Conservation (phyloP, 2,888 invertebrate species). For the Latheticus oryzae region DNA sequence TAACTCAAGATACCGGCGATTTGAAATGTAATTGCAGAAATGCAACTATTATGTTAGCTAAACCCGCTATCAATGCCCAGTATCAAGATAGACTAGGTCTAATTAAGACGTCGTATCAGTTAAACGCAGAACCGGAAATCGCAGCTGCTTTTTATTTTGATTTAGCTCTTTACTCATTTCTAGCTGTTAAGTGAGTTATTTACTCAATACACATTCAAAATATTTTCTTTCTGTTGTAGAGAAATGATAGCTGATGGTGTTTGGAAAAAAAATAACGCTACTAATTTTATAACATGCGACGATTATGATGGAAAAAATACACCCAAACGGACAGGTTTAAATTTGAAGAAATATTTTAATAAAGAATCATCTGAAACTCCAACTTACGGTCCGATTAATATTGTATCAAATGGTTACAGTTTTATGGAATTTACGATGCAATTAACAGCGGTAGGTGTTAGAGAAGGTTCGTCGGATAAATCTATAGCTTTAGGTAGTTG, state of each 20-base stretch:
- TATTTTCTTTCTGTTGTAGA: constrained; percentile 66
- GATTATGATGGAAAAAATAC: constrained; percentile 82
- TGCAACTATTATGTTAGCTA: constrained; percentile 80
- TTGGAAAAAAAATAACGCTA: constrained; percentile 75
- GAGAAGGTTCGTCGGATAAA: constrained; percentile 79
- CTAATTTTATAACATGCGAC: constrained; percentile 81
- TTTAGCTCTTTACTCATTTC: constrained; percentile 77
- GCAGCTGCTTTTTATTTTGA: constrained; percentile 91
- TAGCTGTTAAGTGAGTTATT: constrained; percentile 77
- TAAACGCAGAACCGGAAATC: constrained; percentile 79
- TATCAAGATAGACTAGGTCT: constrained; percentile 78
- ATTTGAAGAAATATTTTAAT: constrained; percentile 76
- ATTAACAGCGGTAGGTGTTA: constrained; percentile 76
- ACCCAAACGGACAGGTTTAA: constrained; percentile 75
- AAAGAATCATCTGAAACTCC: constrained; percentile 73
- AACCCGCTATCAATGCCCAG: constrained; percentile 76
- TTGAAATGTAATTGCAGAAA: constrained; percentile 81
- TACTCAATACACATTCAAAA: background rate
- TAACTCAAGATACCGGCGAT: constrained; percentile 81
- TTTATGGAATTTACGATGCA: constrained; percentile 82
- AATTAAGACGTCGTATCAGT: constrained; percentile 77
- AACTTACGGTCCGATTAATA: constrained; percentile 76
- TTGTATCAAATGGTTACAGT: constrained; percentile 77
- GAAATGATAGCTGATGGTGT: constrained; percentile 77
- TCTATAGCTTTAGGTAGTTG: constrained; percentile 79